Evolutionary conservation across 2,888 invertebrate genomes (phyloP).

Genomic region (Cerastis leucographa): DNA sequence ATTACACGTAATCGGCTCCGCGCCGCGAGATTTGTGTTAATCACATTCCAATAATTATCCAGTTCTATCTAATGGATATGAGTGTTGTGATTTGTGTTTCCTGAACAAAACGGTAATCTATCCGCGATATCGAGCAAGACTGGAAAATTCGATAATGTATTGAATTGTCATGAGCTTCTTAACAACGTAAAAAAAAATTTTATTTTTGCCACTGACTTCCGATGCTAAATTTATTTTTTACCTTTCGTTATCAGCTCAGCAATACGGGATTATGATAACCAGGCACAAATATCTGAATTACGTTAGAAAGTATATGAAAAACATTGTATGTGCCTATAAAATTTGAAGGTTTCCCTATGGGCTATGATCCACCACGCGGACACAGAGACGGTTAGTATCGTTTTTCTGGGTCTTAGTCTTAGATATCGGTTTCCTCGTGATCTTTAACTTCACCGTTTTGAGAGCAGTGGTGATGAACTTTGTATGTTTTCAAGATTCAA

Average conservation of each 20-base stretch:
- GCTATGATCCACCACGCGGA: not conserved
- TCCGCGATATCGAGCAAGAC: not conserved
- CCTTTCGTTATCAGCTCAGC: no score
- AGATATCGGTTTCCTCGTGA: not conserved
- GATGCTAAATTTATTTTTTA: no score
- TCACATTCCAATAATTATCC: slow-evolving; percentile 45
- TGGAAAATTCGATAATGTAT: not conserved
- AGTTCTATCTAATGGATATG: not conserved
- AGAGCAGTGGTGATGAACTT: not conserved
- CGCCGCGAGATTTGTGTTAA: slow-evolving; percentile 25
- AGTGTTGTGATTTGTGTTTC: not conserved
- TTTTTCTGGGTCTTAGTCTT: not conserved
- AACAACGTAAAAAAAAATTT: no score
- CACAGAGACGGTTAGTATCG: not conserved
- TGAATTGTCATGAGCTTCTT: not conserved
- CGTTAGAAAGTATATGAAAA: no score
- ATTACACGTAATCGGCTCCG: slow-evolving; percentile 49
- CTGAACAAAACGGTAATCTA: not conserved
- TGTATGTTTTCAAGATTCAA: not conserved
- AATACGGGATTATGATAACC: no score
- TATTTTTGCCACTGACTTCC: no score
- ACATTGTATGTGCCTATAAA: no score
- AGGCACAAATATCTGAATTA: no score
- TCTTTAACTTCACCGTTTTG: not conserved
- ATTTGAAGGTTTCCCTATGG: not conserved